Conservation (phyloP, 2,888 invertebrate genomes). For the Ophraella communa region DNA sequence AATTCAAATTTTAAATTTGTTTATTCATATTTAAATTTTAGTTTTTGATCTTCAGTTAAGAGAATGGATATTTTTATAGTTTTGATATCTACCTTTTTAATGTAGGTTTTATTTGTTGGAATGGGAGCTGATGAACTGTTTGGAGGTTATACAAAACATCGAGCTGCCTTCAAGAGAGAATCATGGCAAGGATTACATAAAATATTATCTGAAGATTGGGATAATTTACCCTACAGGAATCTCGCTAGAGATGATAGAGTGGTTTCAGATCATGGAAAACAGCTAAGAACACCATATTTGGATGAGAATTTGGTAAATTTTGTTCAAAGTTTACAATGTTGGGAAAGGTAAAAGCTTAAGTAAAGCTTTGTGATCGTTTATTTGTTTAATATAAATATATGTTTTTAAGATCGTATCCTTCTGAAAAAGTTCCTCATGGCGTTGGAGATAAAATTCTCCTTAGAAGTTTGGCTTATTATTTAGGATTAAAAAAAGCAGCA, state of each 20-base stretch:
- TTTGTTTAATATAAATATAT: too few species aligned
- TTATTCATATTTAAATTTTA: not conserved
- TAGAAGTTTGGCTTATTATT: conserved; percentile 71
- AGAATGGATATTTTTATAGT: too few species aligned
- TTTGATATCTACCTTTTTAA: conserved; percentile 20
- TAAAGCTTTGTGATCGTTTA: too few species aligned
- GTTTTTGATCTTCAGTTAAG: too few species aligned
- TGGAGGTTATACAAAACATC: conserved; percentile 91
- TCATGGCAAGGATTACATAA: conserved; percentile 64
- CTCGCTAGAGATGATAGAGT: conserved; percentile 94
- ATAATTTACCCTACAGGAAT: conserved; percentile 87
- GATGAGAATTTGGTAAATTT: conserved; percentile 75
- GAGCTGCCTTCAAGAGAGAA: conserved; percentile 70
- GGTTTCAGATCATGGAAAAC: conserved; percentile 86
- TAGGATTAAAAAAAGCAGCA: conserved; percentile 71
- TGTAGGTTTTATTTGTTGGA: conserved; percentile 81
- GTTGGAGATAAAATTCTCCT: conserved; percentile 93
- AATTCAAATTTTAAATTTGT: not conserved
- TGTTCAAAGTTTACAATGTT: conserved; percentile 69
- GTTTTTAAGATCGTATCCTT: conserved; percentile 55
- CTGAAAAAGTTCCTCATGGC: conserved; percentile 70
- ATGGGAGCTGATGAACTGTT: conserved; percentile 98
- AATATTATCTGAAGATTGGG: conserved; percentile 75
- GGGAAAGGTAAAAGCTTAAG: conserved; percentile 74
- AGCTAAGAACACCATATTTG: conserved; percentile 81